Base-by-base conservation (phyloP, 2,113 vertebrate species). In the Oceanodroma tethys region DNA sequence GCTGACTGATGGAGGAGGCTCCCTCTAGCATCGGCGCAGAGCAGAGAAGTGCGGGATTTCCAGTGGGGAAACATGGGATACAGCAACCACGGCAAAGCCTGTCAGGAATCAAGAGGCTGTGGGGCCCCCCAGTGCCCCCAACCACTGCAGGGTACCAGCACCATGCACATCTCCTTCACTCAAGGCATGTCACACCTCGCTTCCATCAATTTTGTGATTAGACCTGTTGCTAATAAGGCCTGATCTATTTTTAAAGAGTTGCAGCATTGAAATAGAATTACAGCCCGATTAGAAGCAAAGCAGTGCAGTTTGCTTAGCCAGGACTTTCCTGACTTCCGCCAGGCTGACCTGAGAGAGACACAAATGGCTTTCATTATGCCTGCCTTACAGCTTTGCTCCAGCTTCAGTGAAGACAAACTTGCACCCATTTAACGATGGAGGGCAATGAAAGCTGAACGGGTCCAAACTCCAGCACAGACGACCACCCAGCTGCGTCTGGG, bases 1-100 rank as follows among this genome's bases (percentile, higher is more conserved):
- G 42, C 60, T 58, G 79, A 42, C 30, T 10, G 62, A 9, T 29
- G 53, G 13, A 17, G 55, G 26, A 63, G 60, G 75, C 45, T 59
- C 21, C 43, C 32, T 34, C 59, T n/a, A 30, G 40, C 20, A 16
- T 4, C 14, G 34, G 42, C 25, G 36, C 43, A 14, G 58, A 47
- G 58, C 22, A 5, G 32, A 43, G 74, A 56, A 7, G 67, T 11
- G 17, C 0, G 1, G 36, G 21, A 10, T n/a, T 62, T 62, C 36
- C 47, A 27, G 10, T 27, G 13, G 15, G 25, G 42, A 73, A 53
- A 40, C n/a, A 5, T 0, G 8, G 48, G n/a, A 63, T 17, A 21
- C 6, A 29, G 66, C 22, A 25, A 43, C 40, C 14, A 11, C 0
- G 1, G 53, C 55, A 34, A 48, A 43, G 27, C 0, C 2, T 5